Base-by-base conservation (phyloP, 1,140 invertebrate genomes). In the Papilio xuthus region DNA sequence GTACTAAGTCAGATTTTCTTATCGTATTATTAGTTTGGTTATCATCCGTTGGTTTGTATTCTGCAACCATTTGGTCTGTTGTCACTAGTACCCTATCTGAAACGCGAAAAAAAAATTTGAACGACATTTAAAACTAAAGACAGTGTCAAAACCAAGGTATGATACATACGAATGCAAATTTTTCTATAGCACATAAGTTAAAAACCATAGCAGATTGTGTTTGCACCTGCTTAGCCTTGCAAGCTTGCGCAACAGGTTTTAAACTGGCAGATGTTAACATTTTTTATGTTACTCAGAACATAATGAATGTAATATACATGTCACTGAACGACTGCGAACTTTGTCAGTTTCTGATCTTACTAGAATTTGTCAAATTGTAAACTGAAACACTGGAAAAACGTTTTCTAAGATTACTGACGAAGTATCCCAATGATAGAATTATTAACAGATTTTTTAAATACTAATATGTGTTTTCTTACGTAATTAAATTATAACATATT, bases 41-140 rank as follows among this genome's bases (percentile, higher is more conserved):
- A 70, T 86, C 84, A 42, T 81, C 77, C 6, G 88, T 79, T 12
- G 87, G 85, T 79, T 92, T 91, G 83, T 96, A 96, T 91, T 96
- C 95, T 12, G 95, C 96, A 47, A 95, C 83, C 79, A 95, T 78
- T 78, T 94, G 88, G 37, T 95, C 95, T 82, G 94, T 95, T 67
- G 95, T 95, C 67, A 96, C 86, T 80, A 96, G 79, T 81, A 96
- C 90, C 90, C 95, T 96, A 83, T 96, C 96, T 96, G 88, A 12
- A 95, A 94, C 8, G 20, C 1, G 53, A 56, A 56, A 1, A 56
- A 20, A 28, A 67, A 12, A 67, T 67, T 67, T 13, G 6, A 18
- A 67, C 26, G 4, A 67, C 60, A 20, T n/a, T 60, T 20, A 10
- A 23, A 60, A 28, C 12, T 4, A 15, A 28, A 67, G 26, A 2